These are phyloP conservation scores for Hypomecis atomaria DNA, from an alignment of 2,888 invertebrate genomes.

Conservation along the genomic window DNA sequence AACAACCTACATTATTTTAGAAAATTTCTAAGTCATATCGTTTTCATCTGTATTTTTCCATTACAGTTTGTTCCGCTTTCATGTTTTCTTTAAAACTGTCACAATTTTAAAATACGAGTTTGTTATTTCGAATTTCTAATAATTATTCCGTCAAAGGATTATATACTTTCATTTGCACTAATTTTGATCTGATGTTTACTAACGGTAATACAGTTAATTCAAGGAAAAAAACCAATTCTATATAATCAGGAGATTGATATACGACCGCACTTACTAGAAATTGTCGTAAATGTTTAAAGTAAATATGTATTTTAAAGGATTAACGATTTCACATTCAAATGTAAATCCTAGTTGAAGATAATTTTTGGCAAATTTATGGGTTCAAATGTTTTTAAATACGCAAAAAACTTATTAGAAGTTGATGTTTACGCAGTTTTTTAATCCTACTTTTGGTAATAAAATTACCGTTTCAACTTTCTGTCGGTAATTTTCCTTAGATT, in stretches of 20 bases:
- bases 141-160: conserved; percentile 18
- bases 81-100: not conserved
- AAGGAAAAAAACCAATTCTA: conserved; percentile 12
- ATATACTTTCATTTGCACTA: conserved; percentile 10
- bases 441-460: conserved; percentile 24
- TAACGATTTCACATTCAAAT: conserved; percentile 22
- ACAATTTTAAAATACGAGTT: conserved; percentile 33
- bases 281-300: conserved; percentile 22
- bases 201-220: conserved; percentile 28
- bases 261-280: conserved; percentile 18
- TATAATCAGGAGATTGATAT: conserved; percentile 25
- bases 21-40: too few relatives aligned
- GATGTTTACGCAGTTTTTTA: conserved; percentile 11
- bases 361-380: conserved; percentile 22
- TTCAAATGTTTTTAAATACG: conserved; percentile 12
- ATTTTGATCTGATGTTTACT: conserved; percentile 29
- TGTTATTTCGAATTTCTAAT: conserved; percentile 27
- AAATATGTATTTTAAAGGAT: conserved; percentile 24
- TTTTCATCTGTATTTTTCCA: too few relatives aligned
- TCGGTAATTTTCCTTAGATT: conserved; percentile 12
- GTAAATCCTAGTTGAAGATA: conserved; percentile 24
- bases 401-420: conserved; percentile 7
- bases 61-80: not conserved
- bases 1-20: too few relatives aligned
- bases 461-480: conserved; percentile 19